Base-by-base conservation (phyloP, 2,888 invertebrate genomes). In the Noctua fimbriata region DNA sequence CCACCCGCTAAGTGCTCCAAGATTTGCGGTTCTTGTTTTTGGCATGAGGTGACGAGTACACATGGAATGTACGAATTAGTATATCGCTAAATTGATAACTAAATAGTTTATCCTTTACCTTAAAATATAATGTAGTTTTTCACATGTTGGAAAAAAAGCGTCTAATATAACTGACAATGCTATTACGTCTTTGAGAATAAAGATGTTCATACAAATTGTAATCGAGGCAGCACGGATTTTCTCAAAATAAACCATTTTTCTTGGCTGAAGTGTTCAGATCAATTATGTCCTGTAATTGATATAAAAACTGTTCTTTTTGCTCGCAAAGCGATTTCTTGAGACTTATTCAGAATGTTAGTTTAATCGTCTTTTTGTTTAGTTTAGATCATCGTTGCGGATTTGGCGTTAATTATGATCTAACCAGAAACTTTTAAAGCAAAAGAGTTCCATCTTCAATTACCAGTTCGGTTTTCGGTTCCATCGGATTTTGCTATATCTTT, bases 211-310 rank as follows among this genome's bases (percentile, higher is more conserved):
- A 69, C 18, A 69, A 60, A 58, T 36, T 55, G 47, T 32, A 10
- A 70, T 24, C 14, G n/a, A 67, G 5, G 5, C 7, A 60, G n/a
- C 60, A 36, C n/a, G 16, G 55, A 41, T 73, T 76, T 71, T 73
- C 49, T 84, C 58, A 76, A 84, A 81, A 79, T 79, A 84, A 85
- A 84, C 79, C 47, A 69, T 79, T 84, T 84, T 73, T 24, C 52
- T 65, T 14, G 52, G 76, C 36, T 47, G 78, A 72, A 69, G 60
- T 65, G 44, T 67, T 65, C 71, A 74, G 65, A 36, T 79, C 58
- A 84, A 87, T 87, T 84, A 60, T 44, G 36, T 47, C 18, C 28
- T 72, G 52, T 74, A 79, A 85, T 84, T 87, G 69, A 87, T 69
- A 73, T 52, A 69, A 69, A 47, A 72, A 76, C 66, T 67, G 66